Evolutionary conservation across 2,113 vertebrate species (phyloP).

Genomic region (Lanius ludovicianus): DNA sequence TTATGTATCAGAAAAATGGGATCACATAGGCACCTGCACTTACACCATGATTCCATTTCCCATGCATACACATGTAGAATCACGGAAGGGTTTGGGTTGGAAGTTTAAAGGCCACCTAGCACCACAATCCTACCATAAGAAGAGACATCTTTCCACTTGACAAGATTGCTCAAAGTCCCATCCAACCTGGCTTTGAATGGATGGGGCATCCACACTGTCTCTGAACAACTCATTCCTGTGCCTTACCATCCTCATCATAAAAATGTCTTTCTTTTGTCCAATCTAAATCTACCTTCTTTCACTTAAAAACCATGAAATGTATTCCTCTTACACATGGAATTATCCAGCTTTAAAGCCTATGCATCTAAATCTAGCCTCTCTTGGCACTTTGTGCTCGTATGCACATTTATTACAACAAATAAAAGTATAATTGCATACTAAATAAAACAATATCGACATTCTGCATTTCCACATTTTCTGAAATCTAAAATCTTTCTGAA

Average conservation of each 20-base stretch:
- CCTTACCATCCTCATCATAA: rapidly evolving
- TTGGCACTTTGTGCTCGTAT: neutral
- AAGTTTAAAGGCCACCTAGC: neutral
- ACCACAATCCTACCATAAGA: neutral
- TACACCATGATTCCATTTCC: rapidly evolving
- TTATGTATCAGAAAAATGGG: neutral
- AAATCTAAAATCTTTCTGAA: neutral
- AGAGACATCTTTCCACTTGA: neutral
- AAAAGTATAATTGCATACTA: neutral
- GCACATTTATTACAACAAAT: neutral
- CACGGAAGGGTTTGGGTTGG: neutral
- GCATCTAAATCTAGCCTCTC: neutral
- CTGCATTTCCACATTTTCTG: neutral
- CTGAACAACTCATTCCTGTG: neutral
- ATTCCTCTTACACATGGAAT: neutral
- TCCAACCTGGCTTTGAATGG: neutral
- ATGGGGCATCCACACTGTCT: neutral
- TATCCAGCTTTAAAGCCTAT: neutral
- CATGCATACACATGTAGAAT: neutral
- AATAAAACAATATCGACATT: neutral
- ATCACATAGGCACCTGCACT: rapidly evolving
- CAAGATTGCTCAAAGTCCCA: neutral
- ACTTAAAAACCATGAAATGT: neutral
- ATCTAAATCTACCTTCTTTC: neutral
- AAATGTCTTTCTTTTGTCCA: neutral